Evolutionary conservation across 2,113 vertebrate species (phyloP).

Genomic region (Pituophis catenifer): DNA sequence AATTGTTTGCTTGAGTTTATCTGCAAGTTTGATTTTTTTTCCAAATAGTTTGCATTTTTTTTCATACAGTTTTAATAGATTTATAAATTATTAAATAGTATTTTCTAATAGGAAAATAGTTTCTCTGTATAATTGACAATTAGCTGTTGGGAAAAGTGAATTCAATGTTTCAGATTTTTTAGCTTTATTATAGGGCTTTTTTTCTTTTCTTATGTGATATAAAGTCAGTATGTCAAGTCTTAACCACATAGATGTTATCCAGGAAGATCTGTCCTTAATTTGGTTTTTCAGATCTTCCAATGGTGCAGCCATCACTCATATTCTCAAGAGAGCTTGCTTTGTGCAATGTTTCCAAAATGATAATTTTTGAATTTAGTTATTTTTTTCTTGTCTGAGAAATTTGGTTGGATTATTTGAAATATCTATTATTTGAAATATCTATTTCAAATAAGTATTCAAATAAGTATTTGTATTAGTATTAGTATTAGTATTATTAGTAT

Average conservation of each 20-base stretch:
- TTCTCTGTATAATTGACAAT: background rate
- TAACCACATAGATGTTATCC: background rate
- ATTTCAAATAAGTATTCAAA: too few relatives aligned
- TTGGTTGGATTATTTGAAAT: background rate
- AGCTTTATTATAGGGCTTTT: background rate
- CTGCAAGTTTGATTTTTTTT: background rate
- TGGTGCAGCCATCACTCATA: too few relatives aligned
- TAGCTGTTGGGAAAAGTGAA: background rate
- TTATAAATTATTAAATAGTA: background rate
- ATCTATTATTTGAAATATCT: background rate
- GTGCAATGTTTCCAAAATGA: background rate
- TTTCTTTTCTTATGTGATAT: background rate
- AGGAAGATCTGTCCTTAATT: too few relatives aligned
- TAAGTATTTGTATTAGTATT: too few relatives aligned
- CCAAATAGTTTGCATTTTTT: background rate
- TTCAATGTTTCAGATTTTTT: background rate
- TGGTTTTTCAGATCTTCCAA: too few relatives aligned
- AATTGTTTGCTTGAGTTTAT: background rate
- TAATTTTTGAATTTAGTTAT: background rate
- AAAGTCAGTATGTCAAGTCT: background rate
- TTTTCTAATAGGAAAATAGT: background rate
- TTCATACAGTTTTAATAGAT: background rate
- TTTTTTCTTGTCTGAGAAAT: background rate
- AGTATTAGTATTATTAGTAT: too few relatives aligned
- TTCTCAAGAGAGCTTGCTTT: too few relatives aligned